phyloP scores from a whole-genome alignment of 2,797 vertebrate genomes.

The Enteromius mattozi region DNA sequence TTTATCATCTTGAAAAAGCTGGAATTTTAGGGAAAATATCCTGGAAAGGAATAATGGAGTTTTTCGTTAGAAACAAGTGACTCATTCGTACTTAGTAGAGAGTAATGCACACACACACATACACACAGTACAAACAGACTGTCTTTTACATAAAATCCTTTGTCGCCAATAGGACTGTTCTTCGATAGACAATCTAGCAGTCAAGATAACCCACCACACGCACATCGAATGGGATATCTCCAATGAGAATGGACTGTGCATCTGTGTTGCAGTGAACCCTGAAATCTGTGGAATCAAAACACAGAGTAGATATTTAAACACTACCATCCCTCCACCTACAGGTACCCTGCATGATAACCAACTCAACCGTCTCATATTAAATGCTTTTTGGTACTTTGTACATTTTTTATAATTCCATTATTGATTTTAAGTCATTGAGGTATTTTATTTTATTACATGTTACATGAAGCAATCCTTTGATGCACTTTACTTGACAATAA shows the following conservation, averaged over 20 bases:
- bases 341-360: background rate
- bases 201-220: accelerated
- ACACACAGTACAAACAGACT: background rate
- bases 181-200: accelerated
- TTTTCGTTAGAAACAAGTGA: background rate
- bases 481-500: background rate
- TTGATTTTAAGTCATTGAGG: background rate
- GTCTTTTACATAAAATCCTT: background rate
- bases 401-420: too few species aligned
- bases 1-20: background rate
- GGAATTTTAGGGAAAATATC: background rate
- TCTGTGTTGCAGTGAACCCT: background rate
- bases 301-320: accelerated
- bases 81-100: background rate
- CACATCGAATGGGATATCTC: background rate
- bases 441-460: background rate
- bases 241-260: slow-evolving; percentile 6
- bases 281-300: background rate
- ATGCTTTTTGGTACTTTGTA: background rate
- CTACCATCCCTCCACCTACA: background rate
- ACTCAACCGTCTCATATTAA: background rate
- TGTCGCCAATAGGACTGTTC: background rate
- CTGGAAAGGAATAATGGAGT: background rate
- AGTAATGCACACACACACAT: background rate
- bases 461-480: background rate